Conservation (phyloP, 2,888 invertebrate genomes). For the Aplocera efformata region DNA sequence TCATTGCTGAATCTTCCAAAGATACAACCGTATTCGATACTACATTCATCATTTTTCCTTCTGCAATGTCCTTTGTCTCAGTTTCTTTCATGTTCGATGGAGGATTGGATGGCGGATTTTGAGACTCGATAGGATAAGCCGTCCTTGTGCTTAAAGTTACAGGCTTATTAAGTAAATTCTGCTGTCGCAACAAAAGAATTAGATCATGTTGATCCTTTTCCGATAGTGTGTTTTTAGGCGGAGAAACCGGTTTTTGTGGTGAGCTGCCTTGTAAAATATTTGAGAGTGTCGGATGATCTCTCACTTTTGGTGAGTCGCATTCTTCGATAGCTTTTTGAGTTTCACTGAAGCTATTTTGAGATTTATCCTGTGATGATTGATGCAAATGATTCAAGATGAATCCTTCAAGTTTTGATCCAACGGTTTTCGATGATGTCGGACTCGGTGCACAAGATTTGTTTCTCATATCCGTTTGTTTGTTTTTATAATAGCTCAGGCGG, state of each 20-base stretch:
- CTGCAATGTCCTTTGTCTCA: neutral
- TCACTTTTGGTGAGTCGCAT: neutral
- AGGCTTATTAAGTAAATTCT: conserved; percentile 41
- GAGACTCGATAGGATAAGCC: no score
- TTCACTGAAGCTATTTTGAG: conserved; percentile 1
- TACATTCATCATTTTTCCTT: conserved; percentile 21
- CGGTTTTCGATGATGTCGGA: conserved; percentile 16
- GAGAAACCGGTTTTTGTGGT: conserved; percentile 1
- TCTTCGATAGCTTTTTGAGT: neutral
- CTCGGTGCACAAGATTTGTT: conserved; percentile 28
- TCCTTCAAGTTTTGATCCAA: conserved; percentile 24
- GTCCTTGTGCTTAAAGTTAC: neutral
- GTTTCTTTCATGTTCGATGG: neutral
- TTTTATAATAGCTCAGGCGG: conserved; percentile 67
- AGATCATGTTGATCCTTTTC: conserved; percentile 59
- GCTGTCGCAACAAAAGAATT: conserved; percentile 48
- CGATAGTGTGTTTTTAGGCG: conserved; percentile 28
- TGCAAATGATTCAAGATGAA: conserved; percentile 18
- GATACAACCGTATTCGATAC: conserved; percentile 22
- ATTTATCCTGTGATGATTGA: conserved; percentile 1
- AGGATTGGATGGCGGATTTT: no score
- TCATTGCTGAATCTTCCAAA: conserved; percentile 9
- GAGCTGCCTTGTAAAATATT: conserved; percentile 19
- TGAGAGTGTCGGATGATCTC: conserved; percentile 20
- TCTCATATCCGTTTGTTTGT: conserved; percentile 51